These are phyloP conservation scores for Trichacis sp. DNA, from an alignment of 2,888 invertebrate species.

Conservation along the genomic window DNA sequence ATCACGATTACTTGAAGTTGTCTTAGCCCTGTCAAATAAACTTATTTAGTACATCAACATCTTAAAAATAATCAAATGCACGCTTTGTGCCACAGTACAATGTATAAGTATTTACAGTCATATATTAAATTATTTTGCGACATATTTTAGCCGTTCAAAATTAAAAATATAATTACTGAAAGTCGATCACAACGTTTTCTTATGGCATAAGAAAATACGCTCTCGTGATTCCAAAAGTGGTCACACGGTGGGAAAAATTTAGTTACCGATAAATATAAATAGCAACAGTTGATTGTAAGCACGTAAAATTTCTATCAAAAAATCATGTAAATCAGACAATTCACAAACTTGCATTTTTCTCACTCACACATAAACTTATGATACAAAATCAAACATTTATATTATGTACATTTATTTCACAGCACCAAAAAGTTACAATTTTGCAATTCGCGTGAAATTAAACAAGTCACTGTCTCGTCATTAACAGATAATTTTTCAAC, in stretches of 20 bases:
- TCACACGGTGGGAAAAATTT: neutral
- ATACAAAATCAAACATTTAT: neutral
- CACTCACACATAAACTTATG: neutral
- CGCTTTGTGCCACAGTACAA: too few relatives aligned
- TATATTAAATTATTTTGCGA: too few relatives aligned
- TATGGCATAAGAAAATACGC: neutral
- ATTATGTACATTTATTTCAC: neutral
- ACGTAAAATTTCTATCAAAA: neutral
- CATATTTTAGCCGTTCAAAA: too few relatives aligned
- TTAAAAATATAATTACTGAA: too few relatives aligned
- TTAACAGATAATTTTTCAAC: neutral
- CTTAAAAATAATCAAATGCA: neutral
- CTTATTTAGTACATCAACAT: too few relatives aligned
- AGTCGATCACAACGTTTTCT: too few relatives aligned
- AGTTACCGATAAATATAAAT: neutral
- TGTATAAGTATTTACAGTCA: too few relatives aligned
- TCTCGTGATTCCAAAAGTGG: neutral
- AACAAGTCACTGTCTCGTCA: neutral
- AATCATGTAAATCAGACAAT: neutral
- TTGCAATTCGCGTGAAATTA: neutral
- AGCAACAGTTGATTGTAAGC: too few relatives aligned
- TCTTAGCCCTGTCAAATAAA: too few relatives aligned
- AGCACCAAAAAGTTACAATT: neutral
- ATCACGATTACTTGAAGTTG: too few relatives aligned
- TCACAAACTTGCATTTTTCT: neutral